phyloP scores from a whole-genome alignment of 1,140 invertebrate genomes.

The Diorhabda sublineata region DNA sequence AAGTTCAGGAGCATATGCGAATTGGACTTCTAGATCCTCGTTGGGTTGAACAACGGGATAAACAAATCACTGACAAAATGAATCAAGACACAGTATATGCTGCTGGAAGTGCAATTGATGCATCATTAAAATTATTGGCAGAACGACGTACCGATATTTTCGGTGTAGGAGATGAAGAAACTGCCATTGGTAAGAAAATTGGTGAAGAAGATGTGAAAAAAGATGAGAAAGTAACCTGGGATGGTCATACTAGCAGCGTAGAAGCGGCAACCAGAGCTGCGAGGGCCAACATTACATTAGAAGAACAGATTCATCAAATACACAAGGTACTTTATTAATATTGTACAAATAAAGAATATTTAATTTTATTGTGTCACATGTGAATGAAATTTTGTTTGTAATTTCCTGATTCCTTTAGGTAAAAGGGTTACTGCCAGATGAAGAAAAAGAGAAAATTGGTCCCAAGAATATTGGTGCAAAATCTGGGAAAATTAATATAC shows the following conservation, averaged over 20 bases:
- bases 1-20: conserved; percentile 96
- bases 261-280: conserved; percentile 89
- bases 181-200: conserved; percentile 98
- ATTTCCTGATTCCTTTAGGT: conserved; percentile 46
- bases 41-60: conserved; percentile 95
- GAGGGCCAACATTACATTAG: conserved; percentile 90
- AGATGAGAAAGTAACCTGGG: conserved; percentile 93
- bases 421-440: conserved; percentile 88
- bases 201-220: conserved; percentile 90
- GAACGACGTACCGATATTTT: conserved; percentile 99
- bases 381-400: background rate
- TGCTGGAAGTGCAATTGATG: conserved; percentile 87
- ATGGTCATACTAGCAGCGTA: conserved; percentile 94
- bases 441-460: conserved; percentile 90
- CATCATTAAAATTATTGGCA: conserved; percentile 91
- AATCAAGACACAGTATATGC: conserved; percentile 86
- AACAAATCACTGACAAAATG: conserved; percentile 75
- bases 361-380: background rate
- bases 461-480: conserved; percentile 65
- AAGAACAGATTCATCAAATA: conserved; percentile 96
- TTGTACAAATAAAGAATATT: background rate
- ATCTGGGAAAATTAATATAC: conserved; percentile 34
- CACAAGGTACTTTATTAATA: conserved; percentile 62
- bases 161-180: conserved; percentile 97
- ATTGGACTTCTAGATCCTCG: conserved; percentile 95